Evolutionary conservation across 2,113 vertebrate genomes (phyloP), one percentile per base, ranked within the genome.

Genomic region (Clarias gariepinus): DNA sequence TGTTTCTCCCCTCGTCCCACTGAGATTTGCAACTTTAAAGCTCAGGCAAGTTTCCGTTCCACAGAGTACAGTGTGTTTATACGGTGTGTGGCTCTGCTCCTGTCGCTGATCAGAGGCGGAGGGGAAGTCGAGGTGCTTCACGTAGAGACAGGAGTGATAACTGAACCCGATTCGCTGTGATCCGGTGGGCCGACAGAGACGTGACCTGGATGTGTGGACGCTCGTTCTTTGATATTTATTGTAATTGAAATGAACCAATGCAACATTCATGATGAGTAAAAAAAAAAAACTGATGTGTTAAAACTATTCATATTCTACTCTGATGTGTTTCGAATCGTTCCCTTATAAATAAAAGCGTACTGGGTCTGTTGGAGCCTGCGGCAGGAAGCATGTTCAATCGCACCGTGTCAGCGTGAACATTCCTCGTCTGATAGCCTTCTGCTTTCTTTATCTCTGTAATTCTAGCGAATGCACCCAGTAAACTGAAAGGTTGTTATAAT

Each of bases 11-110:
- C 85, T 47, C 47, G 47, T 47, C 47, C 57, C 81, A 47, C 0
- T 77, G 91, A 85, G 91, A 87, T 90, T 68, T 23, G 9, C 11
- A 68, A 90, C 92, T 92, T 94, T 91, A 94, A 93, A 94, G 92
- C 83, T 55, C 73, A 89, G 87, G 77, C 90, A 90, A 90, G 91
- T 92, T 92, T 79, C 86, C 81, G 21, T 93, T 91, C 77, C 86
- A 83, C 21, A 79, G 69, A 82, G 33, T 68, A 79, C 23, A 52
- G 77, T 57, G 64, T 85, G 82, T 84, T 60, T 53, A 86, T 7
- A 47, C 47, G 47, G 47, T 58, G 81, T 86, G 85, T 85, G 90
- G 64, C 89, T 92, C 84, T 73, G 82, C 86, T 90, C 88, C 85
- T 83, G 89, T 69, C 83, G 90, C 86, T 86, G 19, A 84, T 90